Evolutionary conservation across 2,113 vertebrate species (phyloP).

Genomic region (Corvus hawaiiensis): DNA sequence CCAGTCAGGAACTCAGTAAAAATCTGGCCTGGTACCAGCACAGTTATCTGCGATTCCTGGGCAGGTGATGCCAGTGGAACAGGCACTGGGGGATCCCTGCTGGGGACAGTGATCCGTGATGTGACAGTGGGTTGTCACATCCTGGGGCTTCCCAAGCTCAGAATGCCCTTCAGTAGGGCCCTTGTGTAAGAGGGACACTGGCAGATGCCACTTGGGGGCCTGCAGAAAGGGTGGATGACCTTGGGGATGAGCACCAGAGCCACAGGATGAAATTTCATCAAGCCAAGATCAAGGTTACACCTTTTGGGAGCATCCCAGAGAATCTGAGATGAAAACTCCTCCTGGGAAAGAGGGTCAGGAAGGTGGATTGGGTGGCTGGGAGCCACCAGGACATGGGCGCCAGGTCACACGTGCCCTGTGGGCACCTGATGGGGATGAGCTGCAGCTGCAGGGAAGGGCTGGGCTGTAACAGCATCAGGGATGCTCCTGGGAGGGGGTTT

Average conservation of each 20-base stretch:
- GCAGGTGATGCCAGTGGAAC: fast-evolving
- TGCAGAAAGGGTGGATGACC: not conserved
- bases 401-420: not conserved
- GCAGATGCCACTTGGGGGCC: not conserved
- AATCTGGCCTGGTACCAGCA: not conserved
- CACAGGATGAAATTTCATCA: not conserved
- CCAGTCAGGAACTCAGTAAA: not conserved
- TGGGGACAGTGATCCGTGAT: not conserved
- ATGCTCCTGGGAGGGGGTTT: not conserved
- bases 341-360: not conserved
- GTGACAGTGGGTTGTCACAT: fast-evolving
- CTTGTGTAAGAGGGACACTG: not conserved
- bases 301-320: not conserved
- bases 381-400: fast-evolving
- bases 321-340: not conserved
- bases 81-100: not conserved
- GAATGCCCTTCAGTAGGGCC: fast-evolving
- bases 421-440: fast-evolving
- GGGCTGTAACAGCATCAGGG: not conserved
- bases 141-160: not conserved
- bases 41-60: not conserved
- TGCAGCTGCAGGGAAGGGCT: not conserved
- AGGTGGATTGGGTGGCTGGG: fast-evolving
- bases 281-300: not conserved
- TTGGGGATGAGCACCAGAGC: not conserved